Evolutionary conservation across 2,113 vertebrate species (phyloP).

Genomic region (Menidia beryllina): DNA sequence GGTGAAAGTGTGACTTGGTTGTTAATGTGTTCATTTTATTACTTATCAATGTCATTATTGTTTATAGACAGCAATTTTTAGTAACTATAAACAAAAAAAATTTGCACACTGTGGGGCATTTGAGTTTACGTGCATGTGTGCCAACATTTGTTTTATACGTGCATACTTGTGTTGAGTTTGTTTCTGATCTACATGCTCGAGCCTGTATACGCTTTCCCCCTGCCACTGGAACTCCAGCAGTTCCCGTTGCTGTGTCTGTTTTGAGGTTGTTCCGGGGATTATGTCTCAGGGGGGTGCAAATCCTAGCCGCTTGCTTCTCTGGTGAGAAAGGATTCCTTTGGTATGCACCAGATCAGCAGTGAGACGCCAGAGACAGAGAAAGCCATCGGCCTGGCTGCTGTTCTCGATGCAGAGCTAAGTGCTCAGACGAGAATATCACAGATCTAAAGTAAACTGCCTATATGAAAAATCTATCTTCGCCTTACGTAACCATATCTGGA

Average conservation of each 20-base stretch:
- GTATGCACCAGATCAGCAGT: slow-evolving; percentile 80
- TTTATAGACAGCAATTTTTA: no score
- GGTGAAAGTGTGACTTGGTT: not conserved
- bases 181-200: slow-evolving; percentile 19
- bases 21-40: not conserved
- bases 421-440: slow-evolving; percentile 58
- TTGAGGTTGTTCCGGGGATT: slow-evolving; percentile 82
- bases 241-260: slow-evolving; percentile 74
- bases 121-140: not conserved
- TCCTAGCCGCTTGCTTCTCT: slow-evolving; percentile 73
- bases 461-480: slow-evolving; percentile 29
- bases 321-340: slow-evolving; percentile 82
- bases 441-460: slow-evolving; percentile 65
- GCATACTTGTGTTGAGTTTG: slow-evolving; percentile 10
- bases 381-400: slow-evolving; percentile 29
- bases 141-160: slow-evolving; percentile 5
- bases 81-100: no score
- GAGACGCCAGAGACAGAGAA: slow-evolving; percentile 69
- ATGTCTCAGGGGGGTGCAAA: slow-evolving; percentile 79
- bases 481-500: slow-evolving; percentile 66
- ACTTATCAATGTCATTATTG: not conserved
- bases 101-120: not conserved
- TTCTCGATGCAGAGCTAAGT: slow-evolving; percentile 34
- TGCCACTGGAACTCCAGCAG: slow-evolving; percentile 66
- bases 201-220: slow-evolving; percentile 12